Base-by-base conservation (phyloP, 2,888 invertebrate genomes). In the Carterocephalus palaemon region DNA sequence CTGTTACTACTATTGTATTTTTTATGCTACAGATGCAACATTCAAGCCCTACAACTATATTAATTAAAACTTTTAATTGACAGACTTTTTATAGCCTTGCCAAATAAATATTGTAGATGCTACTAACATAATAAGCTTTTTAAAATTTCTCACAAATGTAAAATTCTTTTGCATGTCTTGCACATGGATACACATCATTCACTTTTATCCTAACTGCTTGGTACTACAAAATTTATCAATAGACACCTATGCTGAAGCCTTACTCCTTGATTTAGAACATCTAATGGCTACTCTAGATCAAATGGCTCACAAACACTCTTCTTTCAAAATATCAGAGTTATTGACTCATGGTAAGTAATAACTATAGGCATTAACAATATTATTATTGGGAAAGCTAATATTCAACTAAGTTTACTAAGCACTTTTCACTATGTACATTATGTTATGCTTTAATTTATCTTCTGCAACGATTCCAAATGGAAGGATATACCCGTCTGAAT, bases 241-340 rank as follows among this genome's bases (percentile, higher is more conserved):
- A 88, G 88, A 83, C 73, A 86, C 88, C 63, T 88, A 88, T 62
- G 87, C 88, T 56, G 88, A 88, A 78, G 77, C 87, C 74, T 79
- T 88, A 40, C 86, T 88, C 74, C 83, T 88, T 70, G 88, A 88
- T 62, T 81, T 88, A 79, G 88, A 88, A 79, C 83, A 87, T 78
- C 84, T 88, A 54, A 87, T 88, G 87, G 85, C 88, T 63, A 87
- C 87, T 63, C 71, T 88, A 71, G 88, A 88, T 69, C 88, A 87
- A 80, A 87, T 88, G 85, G 84, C 87, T 75, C 80, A 87, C 65
- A 84, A 80, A 72, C 84, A 87, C 66, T 80, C 86, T 60, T 71
- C 80, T 57, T 76, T 88, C 70, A 88, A 88, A 75, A 87, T 88
- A 70, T 87, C 87, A 43, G 88, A 87, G 54, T 68, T 88, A 65